Evolutionary conservation across 37 sponge, comb jelly and placozoan genomes (phyloP), one percentile per base, ranked within the genome.

Genomic region (Cliona cf. orientalis): DNA sequence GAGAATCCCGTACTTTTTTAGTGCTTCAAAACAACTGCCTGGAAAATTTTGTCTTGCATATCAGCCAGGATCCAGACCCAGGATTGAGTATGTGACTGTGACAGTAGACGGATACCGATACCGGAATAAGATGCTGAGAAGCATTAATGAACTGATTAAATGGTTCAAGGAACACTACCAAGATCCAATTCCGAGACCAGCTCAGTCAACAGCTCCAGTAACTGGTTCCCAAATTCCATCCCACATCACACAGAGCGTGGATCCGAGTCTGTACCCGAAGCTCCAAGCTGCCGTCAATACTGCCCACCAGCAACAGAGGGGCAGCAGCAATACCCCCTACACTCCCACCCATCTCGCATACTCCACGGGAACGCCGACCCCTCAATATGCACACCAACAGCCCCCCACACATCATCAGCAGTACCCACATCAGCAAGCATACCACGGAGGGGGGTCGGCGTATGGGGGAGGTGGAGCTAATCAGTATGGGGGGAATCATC

Each of bases 1-100:
- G 29, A 71, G 91, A 35, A 96, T 96, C 33, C 99, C 99, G 9
- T 98, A 98, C 73, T 96, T 88, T 63, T 89, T 98, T 76, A 98
- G 96, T 73, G 82, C 95, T 28, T 93, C 88, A 35, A 90, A 72
- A 31, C 57, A 95, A 57, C 34, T 69, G 4, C 98, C 95, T 14
- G 97, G 97, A 0, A 91, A 89, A 55, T 98, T 96, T 80, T 49
- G 89, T 3, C 67, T 98, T 5, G 92, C 90, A 12, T 98, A 96
- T 45, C 89, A 90, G 79, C 99, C 99, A n/a, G 79, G 85, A 1
- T 71, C 23, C 34, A 95, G 86, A 79, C 75, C 95, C 1, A 40
- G 73, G 25, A 42, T 79, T 32, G 99, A 98, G 44, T 91, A 86
- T 62, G 28, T 96, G 58, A 82, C 91, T 33, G 80, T 96, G 5